Evolutionary conservation across 2,113 vertebrate species (phyloP).

Genomic region (Noctilio leporinus): DNA sequence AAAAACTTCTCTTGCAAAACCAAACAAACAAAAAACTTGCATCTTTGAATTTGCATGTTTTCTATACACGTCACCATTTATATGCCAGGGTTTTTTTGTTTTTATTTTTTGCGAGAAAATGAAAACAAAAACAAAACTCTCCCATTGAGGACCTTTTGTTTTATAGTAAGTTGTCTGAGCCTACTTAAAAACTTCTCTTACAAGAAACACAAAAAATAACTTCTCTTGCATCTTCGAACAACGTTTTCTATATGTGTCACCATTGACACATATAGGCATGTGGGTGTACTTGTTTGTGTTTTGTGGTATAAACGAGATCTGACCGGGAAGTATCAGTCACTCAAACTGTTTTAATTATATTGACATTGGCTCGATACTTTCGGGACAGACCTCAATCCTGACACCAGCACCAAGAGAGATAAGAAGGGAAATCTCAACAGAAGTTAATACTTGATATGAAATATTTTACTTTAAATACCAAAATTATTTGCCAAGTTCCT

Average conservation of each 20-base stretch:
- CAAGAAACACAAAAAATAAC: too few species aligned
- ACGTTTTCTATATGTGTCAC: not conserved
- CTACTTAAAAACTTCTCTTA: not conserved
- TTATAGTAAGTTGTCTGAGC: not conserved
- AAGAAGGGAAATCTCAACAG: not conserved
- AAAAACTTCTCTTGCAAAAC: not conserved
- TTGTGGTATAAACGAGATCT: not conserved
- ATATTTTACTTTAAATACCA: slow-evolving; percentile 2
- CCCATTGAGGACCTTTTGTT: not conserved
- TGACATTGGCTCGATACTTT: too few species aligned
- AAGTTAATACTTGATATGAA: slow-evolving; percentile 27
- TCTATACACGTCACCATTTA: not conserved
- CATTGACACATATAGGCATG: not conserved
- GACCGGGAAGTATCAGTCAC: too few species aligned
- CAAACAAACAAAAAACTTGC: too few species aligned
- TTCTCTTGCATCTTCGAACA: not conserved
- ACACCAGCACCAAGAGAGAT: not conserved
- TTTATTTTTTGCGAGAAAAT: not conserved
- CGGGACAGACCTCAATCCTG: too few species aligned
- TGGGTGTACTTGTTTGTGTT: not conserved
- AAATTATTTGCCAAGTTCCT: not conserved
- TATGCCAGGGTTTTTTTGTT: not conserved
- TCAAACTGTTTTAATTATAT: too few species aligned
- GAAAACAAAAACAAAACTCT: not conserved
- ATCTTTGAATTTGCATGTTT: not conserved